Evolutionary conservation across 2,888 invertebrate species (phyloP).

Genomic region (Galeopsomyia nigrocyanea): DNA sequence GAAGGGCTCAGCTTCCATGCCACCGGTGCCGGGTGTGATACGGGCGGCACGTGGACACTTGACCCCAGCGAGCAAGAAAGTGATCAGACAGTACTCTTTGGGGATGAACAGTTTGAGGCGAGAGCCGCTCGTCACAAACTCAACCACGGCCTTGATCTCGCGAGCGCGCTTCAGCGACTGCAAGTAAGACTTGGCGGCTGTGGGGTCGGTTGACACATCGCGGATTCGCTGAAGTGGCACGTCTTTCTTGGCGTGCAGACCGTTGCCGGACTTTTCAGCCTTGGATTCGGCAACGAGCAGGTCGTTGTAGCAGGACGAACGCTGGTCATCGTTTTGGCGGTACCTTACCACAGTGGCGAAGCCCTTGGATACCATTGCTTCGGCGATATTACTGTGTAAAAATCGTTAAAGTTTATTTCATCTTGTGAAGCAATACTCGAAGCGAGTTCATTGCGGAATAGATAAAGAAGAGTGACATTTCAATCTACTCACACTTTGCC

Average conservation of each 20-base stretch:
- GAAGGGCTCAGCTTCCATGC: constrained; percentile 87
- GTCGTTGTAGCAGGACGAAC: constrained; percentile 94
- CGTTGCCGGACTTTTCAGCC: constrained; percentile 87
- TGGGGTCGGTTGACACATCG: constrained; percentile 86
- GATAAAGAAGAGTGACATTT: not conserved
- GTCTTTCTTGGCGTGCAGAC: constrained; percentile 91
- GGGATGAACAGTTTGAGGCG: constrained; percentile 93
- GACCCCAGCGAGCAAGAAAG: constrained; percentile 86
- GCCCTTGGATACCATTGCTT: constrained; percentile 93
- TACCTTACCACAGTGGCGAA: constrained; percentile 94
- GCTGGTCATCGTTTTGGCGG: constrained; percentile 95
- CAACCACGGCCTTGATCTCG: constrained; percentile 92
- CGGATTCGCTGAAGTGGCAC: constrained; percentile 86
- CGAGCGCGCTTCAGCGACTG: constrained; percentile 93
- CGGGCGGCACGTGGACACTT: constrained; percentile 83
- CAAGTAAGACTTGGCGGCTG: constrained; percentile 91
- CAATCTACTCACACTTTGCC: constrained; percentile 78
- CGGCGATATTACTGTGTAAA: constrained; percentile 88
- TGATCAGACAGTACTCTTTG: constrained; percentile 94
- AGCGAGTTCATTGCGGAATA: too few relatives aligned
- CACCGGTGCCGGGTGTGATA: constrained; percentile 76
- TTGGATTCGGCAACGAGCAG: constrained; percentile 93
- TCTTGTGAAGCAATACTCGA: too few relatives aligned
- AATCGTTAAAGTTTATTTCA: not conserved
- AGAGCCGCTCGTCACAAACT: constrained; percentile 97